phyloP scores from a whole-genome alignment of 1,140 invertebrate species.

The Eumeta japonica region DNA sequence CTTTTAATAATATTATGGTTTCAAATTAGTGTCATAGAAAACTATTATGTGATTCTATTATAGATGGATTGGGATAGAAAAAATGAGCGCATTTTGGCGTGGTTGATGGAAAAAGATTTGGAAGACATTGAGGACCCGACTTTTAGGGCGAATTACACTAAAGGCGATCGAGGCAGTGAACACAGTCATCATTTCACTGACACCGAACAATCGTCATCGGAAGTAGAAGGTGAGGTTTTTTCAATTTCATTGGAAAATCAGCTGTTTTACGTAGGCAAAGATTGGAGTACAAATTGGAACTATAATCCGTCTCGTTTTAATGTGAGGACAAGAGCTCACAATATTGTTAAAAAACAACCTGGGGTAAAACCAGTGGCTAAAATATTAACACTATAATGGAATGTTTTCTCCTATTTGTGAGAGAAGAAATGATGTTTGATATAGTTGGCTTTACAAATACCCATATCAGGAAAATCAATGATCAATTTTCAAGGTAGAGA shows the following conservation, averaged over 20 bases:
- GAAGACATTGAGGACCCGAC: slow-evolving; percentile 2
- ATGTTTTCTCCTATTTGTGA: slow-evolving; percentile 17
- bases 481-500: slow-evolving; percentile 20
- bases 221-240: too few species aligned
- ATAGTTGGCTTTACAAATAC: slow-evolving; percentile 23
- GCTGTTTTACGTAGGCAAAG: too few species aligned
- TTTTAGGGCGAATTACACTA: neutral
- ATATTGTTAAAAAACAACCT: neutral
- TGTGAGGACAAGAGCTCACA: too few species aligned
- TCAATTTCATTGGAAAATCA: neutral
- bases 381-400: slow-evolving; percentile 7
- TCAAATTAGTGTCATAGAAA: slow-evolving; percentile 7
- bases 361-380: slow-evolving; percentile 4
- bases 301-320: neutral
- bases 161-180: too few species aligned
- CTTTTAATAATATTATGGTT: slow-evolving; percentile 10
- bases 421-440: slow-evolving; percentile 12
- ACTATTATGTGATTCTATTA: slow-evolving; percentile 7
- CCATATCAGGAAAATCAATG: slow-evolving; percentile 12
- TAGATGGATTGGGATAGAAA: slow-evolving; percentile 6
- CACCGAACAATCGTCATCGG: slow-evolving; percentile 2
- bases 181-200: too few species aligned
- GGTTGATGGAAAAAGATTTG: slow-evolving; percentile 2
- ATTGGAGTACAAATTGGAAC: neutral
- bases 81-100: slow-evolving; percentile 9